These are phyloP conservation scores for Semicossyphus pulcher DNA, from an alignment of 2,113 vertebrate genomes.

Conservation along the genomic window DNA sequence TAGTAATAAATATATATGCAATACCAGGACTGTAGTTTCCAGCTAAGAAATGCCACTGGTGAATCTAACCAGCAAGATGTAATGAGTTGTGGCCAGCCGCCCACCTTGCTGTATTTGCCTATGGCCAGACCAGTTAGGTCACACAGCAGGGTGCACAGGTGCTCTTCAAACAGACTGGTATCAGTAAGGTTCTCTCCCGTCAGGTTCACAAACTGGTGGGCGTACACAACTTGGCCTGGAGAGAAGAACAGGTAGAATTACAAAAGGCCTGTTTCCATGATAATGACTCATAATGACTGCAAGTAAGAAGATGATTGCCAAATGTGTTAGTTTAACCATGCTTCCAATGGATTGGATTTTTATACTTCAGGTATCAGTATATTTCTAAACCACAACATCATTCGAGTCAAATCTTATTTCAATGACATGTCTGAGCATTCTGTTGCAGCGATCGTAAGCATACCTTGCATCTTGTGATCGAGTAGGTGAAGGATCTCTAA, in stretches of 20 bases:
- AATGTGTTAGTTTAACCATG: not conserved
- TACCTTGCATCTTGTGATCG: slow-evolving; percentile 90
- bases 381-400: not conserved
- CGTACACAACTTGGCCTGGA: slow-evolving; percentile 93
- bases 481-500: slow-evolving; percentile 92
- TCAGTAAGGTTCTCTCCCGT: slow-evolving; percentile 93
- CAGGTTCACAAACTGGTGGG: slow-evolving; percentile 91
- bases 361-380: not conserved
- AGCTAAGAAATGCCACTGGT: slow-evolving; percentile 16
- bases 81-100: slow-evolving; percentile 28
- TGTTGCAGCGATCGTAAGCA: slow-evolving; percentile 19
- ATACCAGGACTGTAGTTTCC: not conserved
- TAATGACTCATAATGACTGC: slow-evolving; percentile 23
- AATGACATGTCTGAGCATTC: not conserved
- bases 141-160: slow-evolving; percentile 89
- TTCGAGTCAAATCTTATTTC: not conserved
- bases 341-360: not conserved
- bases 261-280: slow-evolving; percentile 27
- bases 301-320: slow-evolving; percentile 17
- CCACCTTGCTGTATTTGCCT: slow-evolving; percentile 93
- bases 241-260: slow-evolving; percentile 50
- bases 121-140: slow-evolving; percentile 90
- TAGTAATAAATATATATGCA: slow-evolving; percentile 7
- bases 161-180: slow-evolving; percentile 91
- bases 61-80: slow-evolving; percentile 11